A percentile compares a stretch with the other conserved stretches of the same genome.
phyloP scores from a whole-genome alignment of 2,888 invertebrate genomes.

The Entomobrya proxima region DNA sequence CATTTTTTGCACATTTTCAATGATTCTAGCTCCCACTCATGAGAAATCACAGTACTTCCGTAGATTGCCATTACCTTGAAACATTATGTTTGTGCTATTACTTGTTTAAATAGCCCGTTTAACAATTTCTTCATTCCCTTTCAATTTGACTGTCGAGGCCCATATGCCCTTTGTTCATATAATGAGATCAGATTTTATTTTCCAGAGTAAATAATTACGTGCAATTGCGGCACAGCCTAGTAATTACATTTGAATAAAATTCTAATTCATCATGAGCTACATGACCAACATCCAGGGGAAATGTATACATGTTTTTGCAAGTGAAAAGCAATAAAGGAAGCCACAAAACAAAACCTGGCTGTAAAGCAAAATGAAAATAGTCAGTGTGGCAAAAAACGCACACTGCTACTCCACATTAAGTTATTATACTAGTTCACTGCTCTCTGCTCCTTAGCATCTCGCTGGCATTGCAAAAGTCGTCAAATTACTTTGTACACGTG shows the following conservation, averaged over 20 bases:
- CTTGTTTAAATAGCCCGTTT: neutral
- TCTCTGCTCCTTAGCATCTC: neutral
- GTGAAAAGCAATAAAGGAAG: neutral
- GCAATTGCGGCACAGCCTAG: slow-evolving; percentile 3
- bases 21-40: too few species aligned
- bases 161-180: neutral
- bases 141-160: neutral
- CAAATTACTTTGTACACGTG: slow-evolving; percentile 36
- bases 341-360: neutral
- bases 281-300: neutral
- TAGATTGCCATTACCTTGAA: too few species aligned
- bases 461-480: slow-evolving; percentile 24
- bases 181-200: slow-evolving; percentile 16
- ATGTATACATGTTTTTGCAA: neutral
- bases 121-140: slow-evolving; percentile 12
- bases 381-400: neutral
- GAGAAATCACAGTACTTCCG: too few species aligned
- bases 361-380: neutral
- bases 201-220: neutral
- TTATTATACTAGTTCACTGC: neutral
- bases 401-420: too few species aligned
- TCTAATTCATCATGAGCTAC: slow-evolving; percentile 43
- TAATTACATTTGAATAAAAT: slow-evolving; percentile 60
- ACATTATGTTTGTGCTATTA: neutral
- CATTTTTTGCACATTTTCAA: too few species aligned